A percentile compares a stretch with the other conserved stretches of the same genome.
Conservation (phyloP, 1,140 invertebrate species). For the Solenopsis fugax region DNA sequence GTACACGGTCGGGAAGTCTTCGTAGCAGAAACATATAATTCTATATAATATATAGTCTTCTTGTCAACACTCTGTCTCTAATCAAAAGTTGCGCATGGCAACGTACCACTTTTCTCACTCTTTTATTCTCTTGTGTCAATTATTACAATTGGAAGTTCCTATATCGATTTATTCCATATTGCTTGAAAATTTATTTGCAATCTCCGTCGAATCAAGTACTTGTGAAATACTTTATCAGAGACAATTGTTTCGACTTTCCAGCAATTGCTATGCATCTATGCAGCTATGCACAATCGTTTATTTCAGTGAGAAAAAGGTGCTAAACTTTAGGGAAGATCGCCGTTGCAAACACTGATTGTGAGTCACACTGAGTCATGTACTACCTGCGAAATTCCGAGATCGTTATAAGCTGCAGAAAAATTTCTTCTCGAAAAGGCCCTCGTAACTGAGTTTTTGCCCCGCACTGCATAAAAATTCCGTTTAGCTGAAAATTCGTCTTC, state of each 20-base stretch:
- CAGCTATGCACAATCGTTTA: background rate
- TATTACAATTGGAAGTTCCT: background rate
- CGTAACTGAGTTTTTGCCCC: background rate
- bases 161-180: background rate
- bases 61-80: conserved; percentile 8
- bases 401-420: background rate
- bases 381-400: conserved; percentile 9
- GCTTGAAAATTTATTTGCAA: background rate
- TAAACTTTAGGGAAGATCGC: background rate
- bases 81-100: conserved; percentile 2
- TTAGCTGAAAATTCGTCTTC: background rate
- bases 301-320: background rate
- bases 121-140: background rate
- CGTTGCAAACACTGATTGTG: no score
- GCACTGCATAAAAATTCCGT: background rate
- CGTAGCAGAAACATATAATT: background rate
- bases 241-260: background rate
- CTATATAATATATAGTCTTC: background rate
- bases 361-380: background rate
- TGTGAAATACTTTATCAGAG: background rate
- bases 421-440: background rate
- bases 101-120: conserved; percentile 35
- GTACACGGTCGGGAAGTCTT: background rate
- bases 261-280: background rate
- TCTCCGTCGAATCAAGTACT: background rate